Base-by-base conservation (phyloP, 2,888 invertebrate genomes). In the Drosophila aldrichi region DNA sequence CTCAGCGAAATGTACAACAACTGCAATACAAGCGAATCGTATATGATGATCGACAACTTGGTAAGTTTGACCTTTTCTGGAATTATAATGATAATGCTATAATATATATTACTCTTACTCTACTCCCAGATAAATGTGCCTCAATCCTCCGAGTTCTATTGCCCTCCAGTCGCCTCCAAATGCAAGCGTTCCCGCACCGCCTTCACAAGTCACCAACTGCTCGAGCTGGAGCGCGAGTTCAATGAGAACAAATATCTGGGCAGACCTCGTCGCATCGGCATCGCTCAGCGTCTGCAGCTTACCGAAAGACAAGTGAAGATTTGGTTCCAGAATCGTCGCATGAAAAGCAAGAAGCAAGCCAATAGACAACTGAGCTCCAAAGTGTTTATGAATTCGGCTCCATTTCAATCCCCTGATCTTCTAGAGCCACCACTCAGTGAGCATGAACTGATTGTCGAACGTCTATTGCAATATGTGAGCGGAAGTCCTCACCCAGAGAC, bases 161-260 rank as follows among this genome's bases (percentile, higher is more conserved):
- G 32, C 14, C 43, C 57, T 10, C 22, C 67, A 16, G 48, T 18
- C 20, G 41, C 12, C 8, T 9, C 48, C 48, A 89, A 81, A 41
- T 57, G 62, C 5, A 98, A 98, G 92, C 95, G 98, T 56, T 97
- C 98, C 88, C 95, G 98, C 81, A 98, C 98, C 67, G 98, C 98
- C 12, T 98, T 98, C 94, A 98, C 98, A 56, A 95, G 98, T 92
- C 97, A 97, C 94, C 98, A 98, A 94, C 97, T 98, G 90, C 94
- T 98, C 92, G 98, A 98, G 93, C 94, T 98, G 88, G 98, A 98
- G 93, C 97, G 98, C 91, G 98, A 98, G 94, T 98, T 98, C 93
- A 97, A 98, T 92, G 97, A 96, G 94, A 98, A 98, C 94, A 95
- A 97, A 91, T 98, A 98, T 94, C 94, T 98, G 91, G 97, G 98